Conservation (phyloP, 2,888 invertebrate genomes). For the Serrognathus titanus region DNA sequence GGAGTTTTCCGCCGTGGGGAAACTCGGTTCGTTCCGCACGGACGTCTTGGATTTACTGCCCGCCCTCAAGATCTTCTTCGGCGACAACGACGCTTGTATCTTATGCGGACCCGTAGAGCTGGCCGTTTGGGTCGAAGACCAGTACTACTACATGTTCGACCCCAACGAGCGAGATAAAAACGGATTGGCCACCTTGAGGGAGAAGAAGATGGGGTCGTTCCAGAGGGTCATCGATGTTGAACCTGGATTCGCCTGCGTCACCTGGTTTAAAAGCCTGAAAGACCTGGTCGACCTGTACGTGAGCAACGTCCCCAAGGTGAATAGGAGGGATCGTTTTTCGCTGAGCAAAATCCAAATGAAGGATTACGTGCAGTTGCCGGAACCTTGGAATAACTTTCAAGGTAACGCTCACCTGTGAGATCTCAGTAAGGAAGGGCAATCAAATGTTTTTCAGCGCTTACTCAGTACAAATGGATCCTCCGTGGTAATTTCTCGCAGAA, state of each 20-base stretch:
- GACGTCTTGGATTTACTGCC: constrained; percentile 40
- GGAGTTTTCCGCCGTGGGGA: constrained; percentile 41
- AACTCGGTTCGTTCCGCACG: constrained; percentile 36
- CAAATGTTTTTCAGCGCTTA: constrained; percentile 1
- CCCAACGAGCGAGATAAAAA: constrained; percentile 45
- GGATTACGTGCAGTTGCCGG: constrained; percentile 37
- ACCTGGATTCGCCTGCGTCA: constrained; percentile 44
- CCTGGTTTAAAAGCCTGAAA: constrained; percentile 41
- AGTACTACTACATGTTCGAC: constrained; percentile 48
- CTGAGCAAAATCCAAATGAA: constrained; percentile 42
- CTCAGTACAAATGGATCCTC: constrained; percentile 43
- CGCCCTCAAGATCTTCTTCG: constrained; percentile 43
- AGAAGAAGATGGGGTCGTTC: constrained; percentile 28
- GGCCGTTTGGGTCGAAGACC: constrained; percentile 48
- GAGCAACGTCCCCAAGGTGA: constrained; percentile 38
- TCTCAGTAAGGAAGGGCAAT: no score
- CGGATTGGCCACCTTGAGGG: constrained; percentile 31
- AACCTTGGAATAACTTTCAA: constrained; percentile 45
- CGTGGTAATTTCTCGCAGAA: constrained; percentile 37
- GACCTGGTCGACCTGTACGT: constrained; percentile 45
- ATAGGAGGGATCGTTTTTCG: constrained; percentile 37
- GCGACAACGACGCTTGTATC: constrained; percentile 41
- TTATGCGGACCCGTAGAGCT: constrained; percentile 45
- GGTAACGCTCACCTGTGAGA: constrained; percentile 24
- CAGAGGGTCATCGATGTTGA: constrained; percentile 27